These are phyloP conservation scores for Nemotelus pantherinus DNA, from an alignment of 2,888 invertebrate genomes.

Conservation along the genomic window DNA sequence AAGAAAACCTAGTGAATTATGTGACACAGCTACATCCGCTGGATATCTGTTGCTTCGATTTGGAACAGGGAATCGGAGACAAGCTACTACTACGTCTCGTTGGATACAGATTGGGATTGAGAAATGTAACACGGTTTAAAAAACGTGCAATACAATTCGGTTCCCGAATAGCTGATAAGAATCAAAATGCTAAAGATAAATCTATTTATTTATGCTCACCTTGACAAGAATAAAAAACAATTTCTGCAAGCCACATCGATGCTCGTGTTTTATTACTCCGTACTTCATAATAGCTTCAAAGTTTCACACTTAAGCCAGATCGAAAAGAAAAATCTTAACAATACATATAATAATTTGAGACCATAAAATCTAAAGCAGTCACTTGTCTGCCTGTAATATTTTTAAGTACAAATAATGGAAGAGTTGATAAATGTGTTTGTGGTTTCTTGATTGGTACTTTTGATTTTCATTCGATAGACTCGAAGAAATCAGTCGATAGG, in stretches of 20 bases:
- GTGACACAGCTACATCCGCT: constrained; percentile 73
- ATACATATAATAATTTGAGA: constrained; percentile 17
- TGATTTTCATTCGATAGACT: neutral
- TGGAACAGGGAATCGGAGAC: constrained; percentile 86
- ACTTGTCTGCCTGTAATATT: constrained; percentile 9
- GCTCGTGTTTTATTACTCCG: neutral
- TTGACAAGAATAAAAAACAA: neutral
- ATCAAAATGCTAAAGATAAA: constrained; percentile 84
- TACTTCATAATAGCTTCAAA: neutral
- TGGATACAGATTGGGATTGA: constrained; percentile 75
- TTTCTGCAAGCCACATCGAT: constrained; percentile 2
- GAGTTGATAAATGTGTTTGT: neutral
- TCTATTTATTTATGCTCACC: constrained; percentile 64
- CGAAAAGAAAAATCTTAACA: constrained; percentile 17
- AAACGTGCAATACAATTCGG: constrained; percentile 98
- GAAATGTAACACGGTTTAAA: constrained; percentile 73
- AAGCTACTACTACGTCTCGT: constrained; percentile 85
- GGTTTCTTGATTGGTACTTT: neutral
- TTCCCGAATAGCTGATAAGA: constrained; percentile 89
- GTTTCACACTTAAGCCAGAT: neutral
- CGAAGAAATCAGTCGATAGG: constrained; percentile 31
- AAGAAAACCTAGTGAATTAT: constrained; percentile 75
- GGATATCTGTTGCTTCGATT: constrained; percentile 66
- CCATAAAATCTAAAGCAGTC: neutral
- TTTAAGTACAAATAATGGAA: neutral